Conservation (phyloP, 1,140 invertebrate species). For the Zaprionus capensis region DNA sequence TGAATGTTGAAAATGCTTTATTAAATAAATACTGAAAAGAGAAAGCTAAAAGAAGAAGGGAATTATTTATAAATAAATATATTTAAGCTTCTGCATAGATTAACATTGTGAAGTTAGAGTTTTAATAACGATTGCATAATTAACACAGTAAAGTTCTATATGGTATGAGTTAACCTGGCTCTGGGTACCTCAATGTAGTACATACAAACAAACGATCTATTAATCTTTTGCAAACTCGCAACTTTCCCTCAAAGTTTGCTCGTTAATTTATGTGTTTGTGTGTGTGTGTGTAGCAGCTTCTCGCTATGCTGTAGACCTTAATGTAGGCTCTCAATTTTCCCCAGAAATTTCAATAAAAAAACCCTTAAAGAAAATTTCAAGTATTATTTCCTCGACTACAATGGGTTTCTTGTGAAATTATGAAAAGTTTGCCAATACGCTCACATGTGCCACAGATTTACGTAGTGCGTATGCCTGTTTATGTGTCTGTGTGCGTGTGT, state of each 20-base stretch:
- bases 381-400: slow-evolving; percentile 11
- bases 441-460: slow-evolving; percentile 15
- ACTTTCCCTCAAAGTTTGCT: slow-evolving; percentile 1
- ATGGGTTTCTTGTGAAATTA: slow-evolving; percentile 7
- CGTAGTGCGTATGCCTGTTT: neutral
- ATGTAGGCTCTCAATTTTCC: slow-evolving; percentile 1
- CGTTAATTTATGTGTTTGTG: neutral
- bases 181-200: neutral
- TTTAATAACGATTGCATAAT: slow-evolving; percentile 4
- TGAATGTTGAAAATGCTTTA: neutral
- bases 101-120: no score
- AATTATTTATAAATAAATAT: neutral
- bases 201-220: neutral
- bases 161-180: neutral
- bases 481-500: neutral
- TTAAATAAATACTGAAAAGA: neutral
- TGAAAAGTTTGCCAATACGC: slow-evolving; percentile 11
- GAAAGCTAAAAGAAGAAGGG: neutral
- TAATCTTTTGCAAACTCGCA: slow-evolving; percentile 1
- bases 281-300: neutral
- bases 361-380: slow-evolving; percentile 4
- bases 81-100: no score
- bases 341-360: slow-evolving; percentile 2
- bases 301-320: neutral
- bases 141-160: neutral